A percentile compares a stretch with the other conserved stretches of the same genome.
Conservation (phyloP, 1,140 invertebrate genomes). For the fruit fly (Drosophila melanogaster) region DNA sequence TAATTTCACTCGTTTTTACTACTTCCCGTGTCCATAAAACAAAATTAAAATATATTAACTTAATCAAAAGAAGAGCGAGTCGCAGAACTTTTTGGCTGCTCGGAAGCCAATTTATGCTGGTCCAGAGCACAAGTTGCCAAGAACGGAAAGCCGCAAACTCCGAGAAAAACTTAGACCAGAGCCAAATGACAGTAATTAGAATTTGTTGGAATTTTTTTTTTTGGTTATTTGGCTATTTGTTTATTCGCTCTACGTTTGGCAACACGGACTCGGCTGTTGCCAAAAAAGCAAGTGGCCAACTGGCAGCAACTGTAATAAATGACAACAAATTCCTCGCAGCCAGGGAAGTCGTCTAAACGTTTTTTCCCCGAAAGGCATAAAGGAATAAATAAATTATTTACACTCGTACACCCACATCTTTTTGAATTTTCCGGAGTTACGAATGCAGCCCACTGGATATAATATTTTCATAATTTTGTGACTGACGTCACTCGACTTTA, state of each 20-base stretch:
- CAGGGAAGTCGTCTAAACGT: constrained; percentile 46
- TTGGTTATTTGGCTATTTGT: constrained; percentile 31
- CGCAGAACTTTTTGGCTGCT: constrained; percentile 41
- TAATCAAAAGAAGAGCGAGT: constrained; percentile 25
- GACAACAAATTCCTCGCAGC: constrained; percentile 70
- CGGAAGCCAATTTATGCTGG: constrained; percentile 47
- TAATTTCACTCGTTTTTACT: constrained; percentile 43
- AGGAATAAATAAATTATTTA: constrained; percentile 77
- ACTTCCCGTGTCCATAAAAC: constrained; percentile 34
- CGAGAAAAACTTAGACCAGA: constrained; percentile 52
- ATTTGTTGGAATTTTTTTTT: constrained; percentile 63
- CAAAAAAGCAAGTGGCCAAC: constrained; percentile 69
- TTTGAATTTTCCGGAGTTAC: constrained; percentile 2
- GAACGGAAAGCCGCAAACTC: constrained; percentile 13
- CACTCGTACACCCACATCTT: constrained; percentile 29
- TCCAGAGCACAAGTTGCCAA: constrained; percentile 45
- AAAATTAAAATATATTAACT: constrained; percentile 56
- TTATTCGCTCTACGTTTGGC: constrained; percentile 33
- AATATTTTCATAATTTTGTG: constrained; percentile 74
- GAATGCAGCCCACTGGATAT: constrained; percentile 18
- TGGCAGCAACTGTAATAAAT: constrained; percentile 70
- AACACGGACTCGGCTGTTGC: constrained; percentile 42
- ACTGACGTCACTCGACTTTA: constrained; percentile 59
- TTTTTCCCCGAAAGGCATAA: constrained; percentile 17
- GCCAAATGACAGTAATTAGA: constrained; percentile 81